Percentiles rank a stretch among this genome's conserved stretches.
Evolutionary conservation across 2,797 vertebrate genomes (phyloP).

Genomic region (Paramormyrops hopkinsi): DNA sequence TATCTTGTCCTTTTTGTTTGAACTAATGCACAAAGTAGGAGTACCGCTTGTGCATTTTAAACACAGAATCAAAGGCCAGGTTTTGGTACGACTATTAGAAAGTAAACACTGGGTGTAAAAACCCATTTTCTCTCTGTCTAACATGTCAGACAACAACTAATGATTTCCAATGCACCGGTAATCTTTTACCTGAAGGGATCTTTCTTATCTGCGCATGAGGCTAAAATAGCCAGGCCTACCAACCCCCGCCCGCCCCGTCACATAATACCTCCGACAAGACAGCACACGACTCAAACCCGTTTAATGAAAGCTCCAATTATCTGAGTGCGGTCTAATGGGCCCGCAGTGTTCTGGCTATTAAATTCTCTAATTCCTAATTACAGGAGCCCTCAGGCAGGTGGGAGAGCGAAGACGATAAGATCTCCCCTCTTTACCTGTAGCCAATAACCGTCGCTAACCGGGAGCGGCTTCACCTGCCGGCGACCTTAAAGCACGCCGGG

Average conservation of each 20-base stretch:
- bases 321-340: constrained; percentile 67
- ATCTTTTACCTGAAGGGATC: constrained; percentile 11
- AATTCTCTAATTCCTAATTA: constrained; percentile 85
- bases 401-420: constrained; percentile 80
- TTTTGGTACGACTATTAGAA: neutral
- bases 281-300: constrained; percentile 71
- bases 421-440: constrained; percentile 74
- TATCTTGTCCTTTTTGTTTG: neutral
- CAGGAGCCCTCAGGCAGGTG: constrained; percentile 71
- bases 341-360: constrained; percentile 64
- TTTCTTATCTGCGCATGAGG: constrained; percentile 9
- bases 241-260: constrained; percentile 61
- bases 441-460: constrained; percentile 43
- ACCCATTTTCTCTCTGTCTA: neutral
- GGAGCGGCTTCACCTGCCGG: constrained; percentile 53
- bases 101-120: constrained; percentile 2
- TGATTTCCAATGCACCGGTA: constrained; percentile 14
- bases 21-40: neutral
- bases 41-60: neutral
- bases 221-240: constrained; percentile 44
- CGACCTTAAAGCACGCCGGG: constrained; percentile 68
- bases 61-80: neutral
- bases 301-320: constrained; percentile 80
- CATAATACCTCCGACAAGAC: constrained; percentile 67
- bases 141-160: constrained; percentile 8